Conservation (phyloP, 2,797 vertebrate genomes). For the Sebastes hopkinsi region DNA sequence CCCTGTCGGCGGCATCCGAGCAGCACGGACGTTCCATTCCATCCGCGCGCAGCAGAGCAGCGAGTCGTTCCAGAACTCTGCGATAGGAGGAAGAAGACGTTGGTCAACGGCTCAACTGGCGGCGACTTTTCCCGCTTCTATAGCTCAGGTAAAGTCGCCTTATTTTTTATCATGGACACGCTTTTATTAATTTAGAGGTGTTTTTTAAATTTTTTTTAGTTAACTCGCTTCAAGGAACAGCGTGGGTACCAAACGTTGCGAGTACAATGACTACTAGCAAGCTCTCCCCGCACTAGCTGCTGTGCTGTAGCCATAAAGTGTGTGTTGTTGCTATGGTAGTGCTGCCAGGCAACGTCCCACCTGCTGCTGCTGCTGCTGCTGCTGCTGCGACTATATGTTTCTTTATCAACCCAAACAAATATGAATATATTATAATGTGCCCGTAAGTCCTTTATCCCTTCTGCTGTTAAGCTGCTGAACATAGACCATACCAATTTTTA, state of each 20-base stretch:
- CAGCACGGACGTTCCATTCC: constrained; percentile 29
- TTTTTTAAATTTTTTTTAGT: not conserved
- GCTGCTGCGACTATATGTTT: constrained; percentile 44
- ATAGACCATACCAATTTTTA: too few species aligned
- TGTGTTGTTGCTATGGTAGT: constrained; percentile 78
- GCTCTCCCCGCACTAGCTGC: constrained; percentile 32
- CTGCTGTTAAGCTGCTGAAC: too few species aligned
- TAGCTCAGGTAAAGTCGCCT: constrained; percentile 40
- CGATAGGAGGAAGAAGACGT: constrained; percentile 32
- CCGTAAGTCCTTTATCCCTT: too few species aligned
- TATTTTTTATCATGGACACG: not conserved
- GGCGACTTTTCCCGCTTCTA: constrained; percentile 5
- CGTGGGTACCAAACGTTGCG: constrained; percentile 30
- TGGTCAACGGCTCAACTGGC: constrained; percentile 20
- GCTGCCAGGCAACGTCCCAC: constrained; percentile 72
- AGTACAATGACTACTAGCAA: constrained; percentile 40
- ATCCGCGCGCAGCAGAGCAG: constrained; percentile 26
- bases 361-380: constrained; percentile 75
- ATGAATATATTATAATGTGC: not conserved
- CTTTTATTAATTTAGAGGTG: constrained; percentile 3
- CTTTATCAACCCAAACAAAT: not conserved
- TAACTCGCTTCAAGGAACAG: constrained; percentile 19
- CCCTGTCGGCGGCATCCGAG: constrained; percentile 56
- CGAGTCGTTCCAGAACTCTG: constrained; percentile 57
- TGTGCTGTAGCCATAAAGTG: constrained; percentile 63